Percentiles rank a stretch among this genome's conserved stretches.
Evolutionary conservation across 2,797 vertebrate genomes (phyloP).

Genomic region (Fistularia commersonii): DNA sequence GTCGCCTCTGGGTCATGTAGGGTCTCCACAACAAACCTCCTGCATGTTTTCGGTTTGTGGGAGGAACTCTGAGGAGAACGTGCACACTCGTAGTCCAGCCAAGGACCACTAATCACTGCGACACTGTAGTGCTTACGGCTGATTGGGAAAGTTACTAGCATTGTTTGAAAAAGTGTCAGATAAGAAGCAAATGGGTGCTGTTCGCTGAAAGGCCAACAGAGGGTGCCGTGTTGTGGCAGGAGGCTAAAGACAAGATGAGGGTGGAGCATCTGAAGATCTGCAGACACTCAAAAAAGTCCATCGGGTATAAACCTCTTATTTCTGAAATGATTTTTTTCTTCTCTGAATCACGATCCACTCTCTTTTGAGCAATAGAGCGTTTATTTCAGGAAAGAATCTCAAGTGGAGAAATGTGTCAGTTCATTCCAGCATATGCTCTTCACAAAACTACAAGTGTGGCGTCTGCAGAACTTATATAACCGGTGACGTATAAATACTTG

Average conservation of each 20-base stretch:
- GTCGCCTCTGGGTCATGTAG: no score
- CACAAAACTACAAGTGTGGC: no score
- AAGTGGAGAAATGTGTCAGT: background rate
- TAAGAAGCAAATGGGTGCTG: background rate
- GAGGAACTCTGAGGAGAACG: no score
- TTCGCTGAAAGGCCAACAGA: constrained; percentile 43
- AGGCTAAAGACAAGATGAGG: constrained; percentile 12
- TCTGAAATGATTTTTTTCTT: constrained; percentile 14
- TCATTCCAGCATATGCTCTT: background rate
- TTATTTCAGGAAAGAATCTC: constrained; percentile 13
- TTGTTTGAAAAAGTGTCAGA: no score
- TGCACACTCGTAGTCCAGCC: no score
- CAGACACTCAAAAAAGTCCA: constrained; percentile 19
- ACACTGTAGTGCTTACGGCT: no score
- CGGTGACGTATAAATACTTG: no score
- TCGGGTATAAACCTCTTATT: constrained; percentile 33
- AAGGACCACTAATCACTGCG: no score
- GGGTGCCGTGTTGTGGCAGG: constrained; percentile 27
- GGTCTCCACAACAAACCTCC: no score
- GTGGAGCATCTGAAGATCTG: constrained; percentile 10
- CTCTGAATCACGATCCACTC: constrained; percentile 5
- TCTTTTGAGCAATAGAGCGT: background rate
- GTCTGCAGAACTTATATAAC: no score
- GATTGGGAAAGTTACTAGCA: no score
- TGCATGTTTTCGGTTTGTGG: no score